A percentile compares a stretch with the other conserved stretches of the same genome.
Conservation (phyloP, 2,888 invertebrate species). For the Congeria kusceri region DNA sequence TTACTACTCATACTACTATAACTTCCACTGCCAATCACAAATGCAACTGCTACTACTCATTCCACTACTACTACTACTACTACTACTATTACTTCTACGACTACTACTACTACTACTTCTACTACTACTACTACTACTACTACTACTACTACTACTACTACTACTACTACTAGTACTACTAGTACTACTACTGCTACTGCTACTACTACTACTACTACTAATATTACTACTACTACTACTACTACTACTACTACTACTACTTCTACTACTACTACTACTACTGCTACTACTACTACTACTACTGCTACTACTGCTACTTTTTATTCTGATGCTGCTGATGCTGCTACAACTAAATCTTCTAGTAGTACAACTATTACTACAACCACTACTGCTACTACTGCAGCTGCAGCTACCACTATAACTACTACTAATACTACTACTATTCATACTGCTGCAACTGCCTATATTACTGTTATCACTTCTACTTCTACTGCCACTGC, state of each 20-base stretch:
- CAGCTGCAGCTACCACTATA: no score
- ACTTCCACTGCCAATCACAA: background rate
- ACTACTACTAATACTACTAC: no score
- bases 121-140: background rate
- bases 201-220: background rate
- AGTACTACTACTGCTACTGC: background rate
- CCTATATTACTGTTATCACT: no score
- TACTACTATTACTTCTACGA: no score
- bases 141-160: background rate
- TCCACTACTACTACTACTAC: no score
- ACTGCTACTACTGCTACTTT: background rate
- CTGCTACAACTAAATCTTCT: background rate
- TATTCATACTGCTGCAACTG: no score
- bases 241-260: constrained; percentile 1
- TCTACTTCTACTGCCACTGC: background rate
- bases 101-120: no score
- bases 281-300: background rate
- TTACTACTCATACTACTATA: no score
- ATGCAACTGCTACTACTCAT: background rate
- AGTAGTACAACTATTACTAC: background rate
- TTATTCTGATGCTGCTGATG: background rate
- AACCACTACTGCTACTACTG: no score
- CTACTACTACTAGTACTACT: background rate
- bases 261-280: background rate
- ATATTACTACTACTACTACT: constrained; percentile 1